Evolutionary conservation across 2,797 vertebrate genomes (phyloP).

Genomic region (Fistularia tabacaria): DNA sequence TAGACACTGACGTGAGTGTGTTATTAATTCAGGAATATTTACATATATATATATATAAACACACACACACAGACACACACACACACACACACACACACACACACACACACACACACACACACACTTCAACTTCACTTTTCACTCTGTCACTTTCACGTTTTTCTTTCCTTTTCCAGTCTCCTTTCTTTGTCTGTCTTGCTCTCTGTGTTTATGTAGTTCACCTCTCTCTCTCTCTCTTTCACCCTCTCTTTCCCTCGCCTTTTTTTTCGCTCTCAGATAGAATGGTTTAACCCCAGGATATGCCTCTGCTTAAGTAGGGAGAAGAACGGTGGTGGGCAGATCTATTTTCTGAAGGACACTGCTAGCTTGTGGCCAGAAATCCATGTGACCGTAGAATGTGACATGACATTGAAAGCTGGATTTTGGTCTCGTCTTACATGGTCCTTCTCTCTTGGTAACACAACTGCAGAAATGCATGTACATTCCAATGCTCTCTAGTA

Average conservation of each 20-base stretch:
- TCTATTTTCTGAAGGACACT: conserved; percentile 66
- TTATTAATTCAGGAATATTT: conserved; percentile 5
- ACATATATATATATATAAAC: background rate
- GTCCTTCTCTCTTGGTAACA: conserved; percentile 12
- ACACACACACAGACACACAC: background rate
- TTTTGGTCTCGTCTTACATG: conserved; percentile 31
- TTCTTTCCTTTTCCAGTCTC: conserved; percentile 15
- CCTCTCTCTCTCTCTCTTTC: background rate
- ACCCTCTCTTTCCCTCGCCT: conserved; percentile 6
- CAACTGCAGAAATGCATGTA: conserved; percentile 4
- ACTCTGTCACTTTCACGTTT: conserved; percentile 13
- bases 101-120: background rate
- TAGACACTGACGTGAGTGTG: background rate
- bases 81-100: background rate
- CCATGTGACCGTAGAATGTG: conserved; percentile 57
- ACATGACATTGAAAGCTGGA: conserved; percentile 54
- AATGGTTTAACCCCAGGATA: conserved; percentile 41
- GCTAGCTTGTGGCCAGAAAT: conserved; percentile 47
- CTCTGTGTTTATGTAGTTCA: background rate
- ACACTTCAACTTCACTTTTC: conserved; percentile 8
- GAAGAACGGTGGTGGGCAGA: conserved; percentile 43
- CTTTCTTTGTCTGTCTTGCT: conserved; percentile 19
- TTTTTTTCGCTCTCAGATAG: conserved; percentile 39
- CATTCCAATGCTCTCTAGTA: background rate
- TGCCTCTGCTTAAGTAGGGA: conserved; percentile 56